A percentile compares a stretch with the other conserved stretches of the same genome.
Evolutionary conservation across 35 echinoderm and acorn worm species (phyloP).

Genomic region (Ophiothrix spiculata): DNA sequence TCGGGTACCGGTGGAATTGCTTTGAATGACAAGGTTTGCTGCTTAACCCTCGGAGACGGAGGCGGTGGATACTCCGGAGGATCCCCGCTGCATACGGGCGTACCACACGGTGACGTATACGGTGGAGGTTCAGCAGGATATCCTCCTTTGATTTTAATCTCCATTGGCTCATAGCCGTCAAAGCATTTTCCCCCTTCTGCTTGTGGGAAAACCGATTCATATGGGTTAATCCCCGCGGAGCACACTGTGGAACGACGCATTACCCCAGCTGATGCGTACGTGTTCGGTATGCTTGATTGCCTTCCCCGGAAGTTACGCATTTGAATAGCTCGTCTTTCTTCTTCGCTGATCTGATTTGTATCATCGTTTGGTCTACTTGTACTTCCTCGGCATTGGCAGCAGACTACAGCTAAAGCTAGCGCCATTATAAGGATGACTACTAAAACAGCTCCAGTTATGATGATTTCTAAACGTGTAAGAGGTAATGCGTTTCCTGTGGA

Average conservation of each 20-base stretch:
- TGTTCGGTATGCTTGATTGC: neutral
- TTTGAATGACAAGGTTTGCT: too few species aligned
- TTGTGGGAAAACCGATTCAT: neutral
- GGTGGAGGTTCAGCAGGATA: neutral
- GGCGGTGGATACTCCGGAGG: neutral
- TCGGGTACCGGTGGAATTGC: neutral
- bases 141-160: neutral
- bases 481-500: neutral
- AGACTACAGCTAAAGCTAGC: neutral
- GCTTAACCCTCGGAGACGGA: neutral
- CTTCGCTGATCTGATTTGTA: neutral
- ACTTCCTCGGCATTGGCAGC: neutral
- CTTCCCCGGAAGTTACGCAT: neutral
- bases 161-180: neutral
- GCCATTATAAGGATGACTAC: neutral
- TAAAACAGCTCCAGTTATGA: neutral
- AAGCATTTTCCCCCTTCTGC: neutral
- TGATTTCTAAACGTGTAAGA: neutral
- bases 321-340: neutral
- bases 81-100: neutral
- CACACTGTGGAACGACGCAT: neutral
- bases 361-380: neutral
- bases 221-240: neutral
- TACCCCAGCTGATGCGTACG: neutral
- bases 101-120: neutral